Evolutionary conservation across 2,888 invertebrate genomes (phyloP).

Genomic region (Atherix ibis): DNA sequence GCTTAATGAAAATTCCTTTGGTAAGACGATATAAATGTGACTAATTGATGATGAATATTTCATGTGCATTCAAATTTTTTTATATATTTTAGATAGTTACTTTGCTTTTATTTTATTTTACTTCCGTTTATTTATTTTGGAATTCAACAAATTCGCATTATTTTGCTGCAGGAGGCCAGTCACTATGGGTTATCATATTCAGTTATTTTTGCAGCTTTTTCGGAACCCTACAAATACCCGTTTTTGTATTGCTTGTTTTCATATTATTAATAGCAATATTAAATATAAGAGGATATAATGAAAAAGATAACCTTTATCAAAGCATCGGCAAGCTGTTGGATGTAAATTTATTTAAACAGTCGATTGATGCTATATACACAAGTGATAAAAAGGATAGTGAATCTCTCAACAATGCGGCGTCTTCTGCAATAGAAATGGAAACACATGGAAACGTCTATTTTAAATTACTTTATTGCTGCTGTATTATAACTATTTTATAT

Average conservation of each 20-base stretch:
- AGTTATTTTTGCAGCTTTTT: constrained; percentile 60
- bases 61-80: too few relatives aligned
- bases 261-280: constrained; percentile 48
- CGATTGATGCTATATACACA: constrained; percentile 27
- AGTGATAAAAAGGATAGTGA: constrained; percentile 20
- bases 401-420: constrained; percentile 22
- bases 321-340: constrained; percentile 19
- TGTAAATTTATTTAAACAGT: constrained; percentile 22
- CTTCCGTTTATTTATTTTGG: constrained; percentile 60
- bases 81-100: too few relatives aligned
- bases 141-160: constrained; percentile 47
- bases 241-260: constrained; percentile 50
- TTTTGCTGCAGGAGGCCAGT: constrained; percentile 52
- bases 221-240: constrained; percentile 59
- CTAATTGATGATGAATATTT: too few relatives aligned
- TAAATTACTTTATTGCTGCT: constrained; percentile 64
- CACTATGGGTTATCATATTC: constrained; percentile 60
- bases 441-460: constrained; percentile 51
- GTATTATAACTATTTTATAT: constrained; percentile 70
- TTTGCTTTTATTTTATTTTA: constrained; percentile 60
- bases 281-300: too few relatives aligned
- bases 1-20: too few relatives aligned
- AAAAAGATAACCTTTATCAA: constrained; percentile 15
- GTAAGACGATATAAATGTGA: too few relatives aligned
- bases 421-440: constrained; percentile 18